Base-by-base conservation (phyloP, 1,140 invertebrate genomes). In the Calycopis cecrops region DNA sequence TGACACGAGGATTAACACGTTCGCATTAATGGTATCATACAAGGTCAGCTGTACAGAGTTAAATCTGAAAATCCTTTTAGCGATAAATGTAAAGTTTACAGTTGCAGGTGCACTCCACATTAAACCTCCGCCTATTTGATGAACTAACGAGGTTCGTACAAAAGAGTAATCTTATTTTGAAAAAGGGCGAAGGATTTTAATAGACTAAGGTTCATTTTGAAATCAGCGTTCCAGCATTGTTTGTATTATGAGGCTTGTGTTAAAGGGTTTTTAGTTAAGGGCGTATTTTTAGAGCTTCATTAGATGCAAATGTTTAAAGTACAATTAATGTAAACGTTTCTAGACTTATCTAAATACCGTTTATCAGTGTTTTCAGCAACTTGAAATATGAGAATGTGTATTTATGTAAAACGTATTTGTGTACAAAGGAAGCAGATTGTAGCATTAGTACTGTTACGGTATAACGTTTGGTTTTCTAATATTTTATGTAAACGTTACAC, bases 11-110 rank as follows among this genome's bases (percentile, higher is more conserved):
- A 28, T 28, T 28, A 28, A 28, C 21, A 28, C n/a, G n/a, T n/a
- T n/a, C n/a, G n/a, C n/a, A n/a, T n/a, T n/a, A n/a, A n/a, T n/a
- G n/a, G n/a, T n/a, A n/a, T n/a, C 21, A 28, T 28, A 28, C 21
- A 28, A 28, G 6, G 2, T 3, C 6, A 28, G n/a, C n/a, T n/a
- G n/a, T n/a, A 60, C 51, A 51, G 48, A 52, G 50, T 56, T 56
- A 34, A 35, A 55, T 53, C 63, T 61, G 47, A 60, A 62, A 62
- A 57, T 50, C 52, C 47, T 42, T 55, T 62, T 54, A 51, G 48
- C 44, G 57, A 55, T 62, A 57, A 62, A 57, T 56, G 49, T 48
- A 28, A 47, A 52, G 49, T 57, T 55, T 48, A 12, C 47, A 38
- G 34, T 34, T 42, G 35, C 40, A 48, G 49, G 40, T 44, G 40